Evolutionary conservation across 1,140 invertebrate species (phyloP), one percentile per base, ranked within the genome.

Genomic region (Tribolium castaneum): DNA sequence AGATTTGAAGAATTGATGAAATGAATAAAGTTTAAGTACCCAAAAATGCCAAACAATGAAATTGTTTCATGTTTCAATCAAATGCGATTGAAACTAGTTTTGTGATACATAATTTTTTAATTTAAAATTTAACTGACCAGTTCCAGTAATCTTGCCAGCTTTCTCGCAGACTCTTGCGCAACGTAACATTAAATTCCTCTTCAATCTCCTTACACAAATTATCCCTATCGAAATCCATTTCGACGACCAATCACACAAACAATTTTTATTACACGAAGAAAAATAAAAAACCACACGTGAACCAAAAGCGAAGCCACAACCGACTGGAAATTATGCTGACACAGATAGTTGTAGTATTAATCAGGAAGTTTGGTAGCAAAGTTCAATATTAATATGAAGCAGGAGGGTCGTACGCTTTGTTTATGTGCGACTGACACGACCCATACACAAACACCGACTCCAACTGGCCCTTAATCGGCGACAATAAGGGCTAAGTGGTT

Each of bases 71-170:
- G 9, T 50, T 50, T 6, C 13, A 12, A 50, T 50, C 0, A 9
- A 76, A 66, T 45, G 1, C 16, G 22, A 62, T 25, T n/a, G 3
- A 25, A 30, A 54, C 9, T 30, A 5, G 25, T 30, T 30, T 30
- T 6, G 25, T 30, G 6, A 30, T 30, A 30, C 16, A 19, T 2
- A 19, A 19, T 30, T 30, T 30, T 30, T 30, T 30, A 30, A 30
- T 2, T 30, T 30, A 30, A 30, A 5, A 30, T 30, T 30, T 30
- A 30, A 83, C 75, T 78, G 78, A 84, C 83, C 82, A 83, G 74
- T 79, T 80, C 83, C 82, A 84, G 51, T 84, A 84, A 7, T 84
- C 80, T 74, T 82, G 59, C 83, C 83, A 84, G 30, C 77, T 76
- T 45, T 78, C 16, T 9, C 74, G 70, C 2, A 75, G 14, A 14